Percentiles rank a stretch among this genome's conserved stretches.
phyloP scores from a whole-genome alignment of 2,888 invertebrate species.

The Oligia fasciuncula region DNA sequence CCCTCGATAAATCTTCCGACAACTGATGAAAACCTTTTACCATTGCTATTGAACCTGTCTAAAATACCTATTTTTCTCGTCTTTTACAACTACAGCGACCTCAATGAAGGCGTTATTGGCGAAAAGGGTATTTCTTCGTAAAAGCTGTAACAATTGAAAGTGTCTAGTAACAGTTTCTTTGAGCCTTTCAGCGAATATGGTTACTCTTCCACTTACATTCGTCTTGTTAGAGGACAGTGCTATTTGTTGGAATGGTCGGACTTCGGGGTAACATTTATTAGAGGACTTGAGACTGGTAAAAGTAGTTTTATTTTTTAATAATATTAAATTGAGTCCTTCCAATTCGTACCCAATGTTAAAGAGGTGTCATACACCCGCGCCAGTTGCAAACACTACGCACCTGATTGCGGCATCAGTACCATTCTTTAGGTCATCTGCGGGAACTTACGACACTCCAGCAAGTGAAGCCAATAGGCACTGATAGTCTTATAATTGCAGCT shows the following conservation, averaged over 20 bases:
- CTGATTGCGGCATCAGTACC: too few relatives aligned
- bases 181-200: constrained; percentile 35
- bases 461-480: too few relatives aligned
- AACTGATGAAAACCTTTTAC: constrained; percentile 17
- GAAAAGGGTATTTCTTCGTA: constrained; percentile 47
- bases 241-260: constrained; percentile 34
- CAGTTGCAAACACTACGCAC: too few relatives aligned
- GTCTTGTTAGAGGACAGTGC: constrained; percentile 8
- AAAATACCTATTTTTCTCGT: constrained; percentile 31
- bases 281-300: neutral
- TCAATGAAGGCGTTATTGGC: constrained; percentile 49
- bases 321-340: too few relatives aligned
- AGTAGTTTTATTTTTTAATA: too few relatives aligned
- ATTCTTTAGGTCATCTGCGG: too few relatives aligned
- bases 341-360: too few relatives aligned
- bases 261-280: constrained; percentile 18
- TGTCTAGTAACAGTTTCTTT: constrained; percentile 43
- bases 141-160: constrained; percentile 50
- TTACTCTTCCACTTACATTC: constrained; percentile 43
- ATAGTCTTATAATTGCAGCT: too few relatives aligned
- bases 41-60: constrained; percentile 21
- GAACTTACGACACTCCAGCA: too few relatives aligned
- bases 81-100: constrained; percentile 31
- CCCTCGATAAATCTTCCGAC: constrained; percentile 19
- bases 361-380: too few relatives aligned